Percentiles rank a stretch among this genome's conserved stretches.
These are phyloP conservation scores for Madoqua kirkii DNA, from an alignment of 2,113 vertebrate genomes.

Conservation along the genomic window DNA sequence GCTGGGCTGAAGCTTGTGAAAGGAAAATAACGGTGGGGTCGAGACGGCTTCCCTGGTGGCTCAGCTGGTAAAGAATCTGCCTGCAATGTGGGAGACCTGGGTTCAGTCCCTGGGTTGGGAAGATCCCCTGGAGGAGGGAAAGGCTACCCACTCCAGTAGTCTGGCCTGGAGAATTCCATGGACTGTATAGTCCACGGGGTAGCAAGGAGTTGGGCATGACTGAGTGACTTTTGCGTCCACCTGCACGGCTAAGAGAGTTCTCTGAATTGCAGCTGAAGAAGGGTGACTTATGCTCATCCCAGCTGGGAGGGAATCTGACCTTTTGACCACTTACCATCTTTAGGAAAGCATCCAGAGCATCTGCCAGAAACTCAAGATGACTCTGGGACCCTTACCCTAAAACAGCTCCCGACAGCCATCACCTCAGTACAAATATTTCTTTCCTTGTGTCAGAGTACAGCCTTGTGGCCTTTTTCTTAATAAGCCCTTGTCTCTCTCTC, in stretches of 20 bases:
- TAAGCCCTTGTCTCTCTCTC: not conserved
- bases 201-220: rapidly evolving
- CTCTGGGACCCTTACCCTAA: not conserved
- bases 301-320: not conserved
- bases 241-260: not conserved
- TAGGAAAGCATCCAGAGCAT: not conserved
- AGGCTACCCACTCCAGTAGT: not conserved
- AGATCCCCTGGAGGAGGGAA: not conserved
- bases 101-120: not conserved
- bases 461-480: not conserved
- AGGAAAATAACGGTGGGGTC: not conserved
- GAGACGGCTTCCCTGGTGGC: not conserved
- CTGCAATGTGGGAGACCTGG: not conserved
- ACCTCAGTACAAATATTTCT: not conserved
- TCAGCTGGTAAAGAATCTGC: not conserved
- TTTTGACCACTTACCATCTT: not conserved
- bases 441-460: not conserved
- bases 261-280: not conserved
- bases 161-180: not conserved
- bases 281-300: not conserved
- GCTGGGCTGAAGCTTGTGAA: not conserved
- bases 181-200: not conserved
- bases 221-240: rapidly evolving
- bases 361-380: not conserved
- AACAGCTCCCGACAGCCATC: not conserved